Evolutionary conservation across 2,113 vertebrate genomes (phyloP), one percentile per base, ranked within the genome.

Genomic region (Sisor rabdophorus): DNA sequence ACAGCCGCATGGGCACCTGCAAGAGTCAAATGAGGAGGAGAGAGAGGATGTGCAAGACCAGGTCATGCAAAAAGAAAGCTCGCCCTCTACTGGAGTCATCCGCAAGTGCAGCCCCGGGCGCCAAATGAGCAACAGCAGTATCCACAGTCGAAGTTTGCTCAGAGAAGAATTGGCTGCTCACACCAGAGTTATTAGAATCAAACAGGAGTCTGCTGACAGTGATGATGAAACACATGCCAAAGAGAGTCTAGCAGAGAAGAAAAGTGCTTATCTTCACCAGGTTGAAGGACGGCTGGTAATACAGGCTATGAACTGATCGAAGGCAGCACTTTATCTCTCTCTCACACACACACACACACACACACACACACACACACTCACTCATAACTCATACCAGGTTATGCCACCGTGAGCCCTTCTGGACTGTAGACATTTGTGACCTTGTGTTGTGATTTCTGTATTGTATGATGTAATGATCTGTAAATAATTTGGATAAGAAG

Each of bases 211-310:
- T 13, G 86, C 76, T 63, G 94, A 98, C 89, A 98, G 94, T 81
- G 95, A 96, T 81, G 95, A 98, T 64, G 95, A 96, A 88, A 89
- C 87, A 84, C 89, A 94, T 89, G 90, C 87, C 86, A 91, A 92
- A 88, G 92, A 92, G 89, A 92, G 92, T 89, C 88, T 94, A 84
- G 94, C 91, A 90, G 88, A 92, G 78, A 91, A 95, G 91, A 93
- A 94, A 90, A 94, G 91, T 91, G 86, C 92, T 92, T 97, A 95
- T 93, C 91, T 98, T 84, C 95, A 95, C 93, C 95, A 98, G 93
- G 95, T 98, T 92, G 98, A 97, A 92, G 95, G 95, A 85, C 93
- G 95, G 85, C 93, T 97, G 91, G 94, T 98, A 89, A 96, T 98
- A 91, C 94, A 94, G 90, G 95, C 96, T 86, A 93, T 98, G 91